A percentile compares a stretch with the other conserved stretches of the same genome.
Evolutionary conservation across 2,113 vertebrate genomes (phyloP).

Genomic region (Ciconia maguari): DNA sequence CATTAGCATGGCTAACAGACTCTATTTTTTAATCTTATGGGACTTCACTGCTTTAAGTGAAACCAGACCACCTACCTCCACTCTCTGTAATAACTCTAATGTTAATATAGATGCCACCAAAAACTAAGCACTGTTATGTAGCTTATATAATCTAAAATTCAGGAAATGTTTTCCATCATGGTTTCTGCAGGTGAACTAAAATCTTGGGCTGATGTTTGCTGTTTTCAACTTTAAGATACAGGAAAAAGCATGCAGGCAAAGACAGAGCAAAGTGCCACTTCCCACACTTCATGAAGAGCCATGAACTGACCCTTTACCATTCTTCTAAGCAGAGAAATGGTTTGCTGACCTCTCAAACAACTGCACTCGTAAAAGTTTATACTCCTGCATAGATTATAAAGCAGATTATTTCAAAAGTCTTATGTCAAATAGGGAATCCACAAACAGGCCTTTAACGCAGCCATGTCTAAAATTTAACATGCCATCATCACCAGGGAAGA

Average conservation of each 20-base stretch:
- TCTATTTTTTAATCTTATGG: neutral
- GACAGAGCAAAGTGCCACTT: neutral
- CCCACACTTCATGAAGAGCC: neutral
- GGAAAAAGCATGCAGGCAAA: neutral
- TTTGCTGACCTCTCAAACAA: neutral
- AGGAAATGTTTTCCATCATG: fast-evolving
- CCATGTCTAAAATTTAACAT: neutral
- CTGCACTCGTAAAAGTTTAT: neutral
- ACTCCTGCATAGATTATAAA: neutral
- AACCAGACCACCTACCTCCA: neutral
- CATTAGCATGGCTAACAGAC: neutral
- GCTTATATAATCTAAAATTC: neutral
- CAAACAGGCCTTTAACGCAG: neutral
- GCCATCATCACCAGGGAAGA: fast-evolving
- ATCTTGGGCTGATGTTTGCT: neutral
- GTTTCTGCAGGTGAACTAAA: neutral
- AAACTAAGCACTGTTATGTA: neutral
- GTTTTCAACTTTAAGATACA: neutral
- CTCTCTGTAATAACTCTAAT: neutral
- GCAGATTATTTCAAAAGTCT: neutral
- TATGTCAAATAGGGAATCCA: neutral
- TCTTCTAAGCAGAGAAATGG: neutral
- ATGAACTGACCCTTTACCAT: fast-evolving
- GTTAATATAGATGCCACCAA: neutral
- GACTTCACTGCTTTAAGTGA: neutral